Base-by-base conservation (phyloP, 2,888 invertebrate genomes). In the Scelioninae gen. 2 region DNA sequence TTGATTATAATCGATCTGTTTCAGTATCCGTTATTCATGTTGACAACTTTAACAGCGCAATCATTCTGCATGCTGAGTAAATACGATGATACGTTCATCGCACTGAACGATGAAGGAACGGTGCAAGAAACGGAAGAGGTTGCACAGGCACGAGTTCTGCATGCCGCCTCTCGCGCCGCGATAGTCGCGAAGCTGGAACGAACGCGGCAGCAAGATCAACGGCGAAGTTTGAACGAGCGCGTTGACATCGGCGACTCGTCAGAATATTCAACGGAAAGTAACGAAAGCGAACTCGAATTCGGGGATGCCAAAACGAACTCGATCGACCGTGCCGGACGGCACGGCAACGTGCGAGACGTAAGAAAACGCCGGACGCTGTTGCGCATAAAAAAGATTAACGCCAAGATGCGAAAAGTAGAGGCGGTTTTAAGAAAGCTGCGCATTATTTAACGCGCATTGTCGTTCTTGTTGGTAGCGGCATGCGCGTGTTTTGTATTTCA, bases 381-480 rank as follows among this genome's bases (percentile, higher is more conserved):
- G 9, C 57, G 70, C 2, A 39, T 71, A 2, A 64, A 58, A 64
- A 64, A 64, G 22, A 58, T 71, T 13, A 45, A 64, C 22, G 63
- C 63, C 11, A 71, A 64, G 45, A 71, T 71, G 71, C 35, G 15
- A 28, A 71, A 71, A 71, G 64, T 71, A 64, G 57, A 58, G 11
- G 57, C 50, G 10, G 39, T 28, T 35, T 46, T 71, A 22, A 48
- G 7, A 19, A 71, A 71, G 18, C 28, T 68, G 0, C 33, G 41
- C 9, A 1, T 64, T 2, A 64, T 64, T 43, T 64, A 13, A 53
- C 9, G 15, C 11, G 11, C 18, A 16, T 39, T 16, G 16, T 39
- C n/a, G 16, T 16, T 16, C 6, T 13, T 37, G 7, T 13, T 16
- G 2, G 18, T 39, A 39, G 16, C 16, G 16, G 9, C n/a, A n/a